Percentiles rank a stretch among this genome's conserved stretches.
phyloP scores from a whole-genome alignment of 1,140 invertebrate genomes.

The Sarcophaga bullata region DNA sequence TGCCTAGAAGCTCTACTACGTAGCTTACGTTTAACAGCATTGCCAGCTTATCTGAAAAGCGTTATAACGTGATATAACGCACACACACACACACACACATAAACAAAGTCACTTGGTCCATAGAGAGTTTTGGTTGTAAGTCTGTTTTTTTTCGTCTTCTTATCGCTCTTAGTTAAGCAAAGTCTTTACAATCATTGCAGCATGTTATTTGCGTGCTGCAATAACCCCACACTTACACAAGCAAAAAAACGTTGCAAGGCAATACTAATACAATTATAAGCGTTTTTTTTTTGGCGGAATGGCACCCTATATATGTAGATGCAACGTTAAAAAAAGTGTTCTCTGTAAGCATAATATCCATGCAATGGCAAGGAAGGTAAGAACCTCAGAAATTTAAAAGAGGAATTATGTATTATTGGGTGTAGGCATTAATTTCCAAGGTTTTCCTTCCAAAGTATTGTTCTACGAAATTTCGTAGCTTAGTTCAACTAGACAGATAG shows the following conservation, averaged over 20 bases:
- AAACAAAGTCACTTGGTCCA: not conserved
- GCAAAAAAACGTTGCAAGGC: not conserved
- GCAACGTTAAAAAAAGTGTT: too few species aligned
- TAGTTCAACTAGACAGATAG: too few species aligned
- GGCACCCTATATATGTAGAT: not conserved
- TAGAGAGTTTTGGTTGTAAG: not conserved
- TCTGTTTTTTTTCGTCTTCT: not conserved
- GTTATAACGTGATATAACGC: slow-evolving; percentile 2
- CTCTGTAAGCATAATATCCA: not conserved
- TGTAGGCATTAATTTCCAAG: too few species aligned
- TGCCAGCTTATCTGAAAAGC: not conserved
- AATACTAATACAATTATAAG: not conserved
- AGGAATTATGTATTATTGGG: too few species aligned
- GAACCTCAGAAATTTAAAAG: not conserved
- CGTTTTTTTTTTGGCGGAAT: not conserved
- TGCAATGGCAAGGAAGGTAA: not conserved
- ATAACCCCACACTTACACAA: not conserved
- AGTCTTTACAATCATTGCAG: slow-evolving; percentile 27
- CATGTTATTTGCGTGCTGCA: slow-evolving; percentile 13
- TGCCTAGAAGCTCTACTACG: slow-evolving; percentile 1
- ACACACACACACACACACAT: not conserved
- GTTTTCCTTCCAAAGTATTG: too few species aligned
- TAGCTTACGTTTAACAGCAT: not conserved
- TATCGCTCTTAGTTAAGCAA: slow-evolving; percentile 31
- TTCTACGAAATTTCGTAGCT: too few species aligned